Conservation (phyloP, 2,888 invertebrate species). For the Melinaea menophilus region DNA sequence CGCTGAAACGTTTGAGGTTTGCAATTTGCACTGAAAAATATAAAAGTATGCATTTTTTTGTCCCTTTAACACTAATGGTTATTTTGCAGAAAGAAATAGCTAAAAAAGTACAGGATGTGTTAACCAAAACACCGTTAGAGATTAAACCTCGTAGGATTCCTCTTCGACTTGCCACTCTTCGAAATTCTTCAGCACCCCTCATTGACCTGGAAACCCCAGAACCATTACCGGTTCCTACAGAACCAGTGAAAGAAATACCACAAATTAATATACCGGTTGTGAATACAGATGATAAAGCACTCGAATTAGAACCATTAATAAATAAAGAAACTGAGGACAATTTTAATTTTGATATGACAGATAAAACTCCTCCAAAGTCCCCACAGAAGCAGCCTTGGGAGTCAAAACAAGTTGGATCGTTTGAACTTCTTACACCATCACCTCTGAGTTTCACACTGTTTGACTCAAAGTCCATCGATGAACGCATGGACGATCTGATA, state of each 20-base stretch:
- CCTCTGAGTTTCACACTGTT: conserved; percentile 76
- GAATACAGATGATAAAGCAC: conserved; percentile 14
- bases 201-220: conserved; percentile 45
- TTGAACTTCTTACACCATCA: conserved; percentile 79
- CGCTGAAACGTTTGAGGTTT: conserved; percentile 84
- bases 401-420: conserved; percentile 56
- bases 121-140: conserved; percentile 85
- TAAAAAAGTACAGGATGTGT: conserved; percentile 83
- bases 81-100: conserved; percentile 82
- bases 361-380: conserved; percentile 55
- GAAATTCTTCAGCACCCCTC: conserved; percentile 48
- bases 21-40: too few species aligned
- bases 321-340: conserved; percentile 38
- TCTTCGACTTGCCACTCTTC: conserved; percentile 55
- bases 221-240: conserved; percentile 16
- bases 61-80: not conserved
- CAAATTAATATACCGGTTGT: conserved; percentile 15
- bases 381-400: conserved; percentile 57
- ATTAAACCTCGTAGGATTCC: conserved; percentile 60
- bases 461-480: conserved; percentile 78
- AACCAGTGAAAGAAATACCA: conserved; percentile 8
- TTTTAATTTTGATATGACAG: conserved; percentile 54
- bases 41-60: not conserved
- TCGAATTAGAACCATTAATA: conserved; percentile 10
- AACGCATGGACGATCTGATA: conserved; percentile 75